Evolutionary conservation across 1,140 invertebrate genomes (phyloP), one percentile per base, ranked within the genome.

Genomic region (Neodiprion virginianus): DNA sequence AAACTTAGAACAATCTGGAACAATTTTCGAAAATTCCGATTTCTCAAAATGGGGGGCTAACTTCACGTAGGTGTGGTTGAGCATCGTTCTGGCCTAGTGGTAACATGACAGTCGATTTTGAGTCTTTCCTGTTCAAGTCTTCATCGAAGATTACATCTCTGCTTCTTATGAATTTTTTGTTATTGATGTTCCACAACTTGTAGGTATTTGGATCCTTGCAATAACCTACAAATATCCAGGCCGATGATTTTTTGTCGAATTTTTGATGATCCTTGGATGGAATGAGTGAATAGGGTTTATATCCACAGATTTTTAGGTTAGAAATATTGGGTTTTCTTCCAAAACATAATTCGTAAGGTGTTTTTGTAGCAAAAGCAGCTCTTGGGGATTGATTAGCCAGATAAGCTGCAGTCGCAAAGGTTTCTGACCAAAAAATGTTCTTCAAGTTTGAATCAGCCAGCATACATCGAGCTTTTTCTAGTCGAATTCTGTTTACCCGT

Each of bases 201-300:
- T 87, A 86, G 67, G 80, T 84, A 67, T 84, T 86, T 3, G 75
- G 74, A 70, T 80, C 76, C 28, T 81, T 77, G 66, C 71, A 48
- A 61, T 61, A 8, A 8, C 53, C 53, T 61, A 61, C 53, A 61
- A 61, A 61, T 61, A 7, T 61, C 8, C 53, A 61, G 4, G 5
- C 8, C n/a, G 0, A 7, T 61, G 53, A 61, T 5, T 61, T 61
- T 14, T 61, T 61, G 53, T 61, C 53, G 5, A 61, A 61, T 61
- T 61, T 61, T 8, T 61, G 53, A 61, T 3, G 53, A 61, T 61
- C 8, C 8, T 61, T 61, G 53, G 53, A 61, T 61, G 53, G 53
- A 61, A 61, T 61, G 53, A 61, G 53, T 61, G 8, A 61, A 17
- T 61, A 74, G 21, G 28, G 53, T 23, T 14, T 48, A 47, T 17